Base-by-base conservation (phyloP, 2,888 invertebrate species). In the Colletes collaris region DNA sequence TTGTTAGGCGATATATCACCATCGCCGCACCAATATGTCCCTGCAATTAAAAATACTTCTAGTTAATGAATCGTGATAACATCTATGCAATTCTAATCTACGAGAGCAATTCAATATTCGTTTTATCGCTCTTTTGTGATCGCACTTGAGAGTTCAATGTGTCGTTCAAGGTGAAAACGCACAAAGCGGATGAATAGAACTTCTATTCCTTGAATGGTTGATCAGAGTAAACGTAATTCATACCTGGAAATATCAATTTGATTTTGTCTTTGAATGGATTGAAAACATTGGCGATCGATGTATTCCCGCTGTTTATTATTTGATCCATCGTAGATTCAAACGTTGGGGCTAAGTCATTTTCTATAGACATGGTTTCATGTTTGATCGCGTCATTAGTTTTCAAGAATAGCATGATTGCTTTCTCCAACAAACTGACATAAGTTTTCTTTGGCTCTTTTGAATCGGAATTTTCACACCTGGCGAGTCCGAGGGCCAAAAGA, bases 11-110 rank as follows among this genome's bases (percentile, higher is more conserved):
- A 95, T 0, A 94, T 93, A 85, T 95, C 95, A 0, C 96, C 96
- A 66, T 94, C 94, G 0, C 97, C 97, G 86, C 97, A 97, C 96
- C 96, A 97, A 11, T 95, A 94, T 0, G 96, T 97, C 8, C 96
- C 97, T 95, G 10, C 7, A 8, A 46, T 46, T 46, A 60, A 11
- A 50, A 63, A 52, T 60, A 11, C 27, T 1, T 1, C 27, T 27
- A 27, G 0, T 27, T 27, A 27, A 2, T 27, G 27, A 27, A 27
- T 27, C 27, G 27, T 2, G 27, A 27, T 27, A 27, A 27, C 27
- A 27, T 27, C 27, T 27, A 27, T 27, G 27, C 27, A 27, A 27
- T 27, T 27, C 27, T 2, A 2, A 27, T 2, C 27, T 27, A 27
- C 27, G 2, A 27, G 27, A 27, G 27, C 27, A 27, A 27, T 27